Percentiles rank a stretch among this genome's conserved stretches.
Evolutionary conservation across 2,888 invertebrate genomes (phyloP).

Genomic region (Sphecodes monilicornis): DNA sequence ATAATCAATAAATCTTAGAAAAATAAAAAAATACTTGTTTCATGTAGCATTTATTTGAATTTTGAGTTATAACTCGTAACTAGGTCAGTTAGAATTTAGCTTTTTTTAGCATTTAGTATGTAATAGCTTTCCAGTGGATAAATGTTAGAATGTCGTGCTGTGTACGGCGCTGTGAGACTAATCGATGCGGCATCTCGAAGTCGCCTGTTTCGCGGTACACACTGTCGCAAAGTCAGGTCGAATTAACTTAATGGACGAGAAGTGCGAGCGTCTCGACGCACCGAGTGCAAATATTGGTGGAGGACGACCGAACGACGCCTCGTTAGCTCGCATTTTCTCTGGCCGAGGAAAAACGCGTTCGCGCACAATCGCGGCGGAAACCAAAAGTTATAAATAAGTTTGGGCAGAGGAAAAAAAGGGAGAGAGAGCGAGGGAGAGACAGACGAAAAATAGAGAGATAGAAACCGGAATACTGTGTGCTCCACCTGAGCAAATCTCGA

Average conservation of each 20-base stretch:
- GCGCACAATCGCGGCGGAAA: constrained; percentile 38
- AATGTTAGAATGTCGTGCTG: too few species aligned
- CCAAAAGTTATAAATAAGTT: constrained; percentile 65
- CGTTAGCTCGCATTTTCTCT: constrained; percentile 59
- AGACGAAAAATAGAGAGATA: background rate
- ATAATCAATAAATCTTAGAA: too few species aligned
- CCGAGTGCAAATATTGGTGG: constrained; percentile 67
- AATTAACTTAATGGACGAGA: constrained; percentile 70
- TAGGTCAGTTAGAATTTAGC: too few species aligned
- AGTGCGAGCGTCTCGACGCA: constrained; percentile 60
- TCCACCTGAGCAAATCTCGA: constrained; percentile 52
- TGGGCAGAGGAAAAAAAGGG: background rate
- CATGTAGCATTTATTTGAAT: too few species aligned
- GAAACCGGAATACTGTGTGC: constrained; percentile 25
- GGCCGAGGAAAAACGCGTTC: constrained; percentile 23
- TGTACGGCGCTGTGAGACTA: constrained; percentile 18
- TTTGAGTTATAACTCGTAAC: too few species aligned
- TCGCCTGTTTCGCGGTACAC: constrained; percentile 37
- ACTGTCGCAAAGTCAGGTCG: constrained; percentile 59
- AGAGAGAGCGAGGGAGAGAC: background rate
- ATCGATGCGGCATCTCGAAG: constrained; percentile 26
- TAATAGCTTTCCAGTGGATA: too few species aligned
- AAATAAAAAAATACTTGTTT: too few species aligned
- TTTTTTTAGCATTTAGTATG: too few species aligned
- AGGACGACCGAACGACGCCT: constrained; percentile 47